A percentile compares a stretch with the other conserved stretches of the same genome.
phyloP scores from a whole-genome alignment of 2,797 vertebrate species.

The Muscicapa comitata region DNA sequence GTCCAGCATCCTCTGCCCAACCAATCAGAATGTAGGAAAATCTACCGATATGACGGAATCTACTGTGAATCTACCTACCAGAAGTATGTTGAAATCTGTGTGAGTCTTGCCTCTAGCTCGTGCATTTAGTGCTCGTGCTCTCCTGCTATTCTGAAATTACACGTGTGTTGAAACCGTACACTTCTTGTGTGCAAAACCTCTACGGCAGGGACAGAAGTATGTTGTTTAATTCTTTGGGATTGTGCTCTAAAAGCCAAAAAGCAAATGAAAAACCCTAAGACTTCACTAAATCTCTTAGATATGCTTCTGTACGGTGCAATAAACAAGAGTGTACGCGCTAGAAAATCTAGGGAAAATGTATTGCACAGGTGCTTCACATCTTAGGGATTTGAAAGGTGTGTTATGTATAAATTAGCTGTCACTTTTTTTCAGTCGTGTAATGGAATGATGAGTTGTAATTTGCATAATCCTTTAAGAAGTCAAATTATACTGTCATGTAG shows the following conservation, averaged over 20 bases:
- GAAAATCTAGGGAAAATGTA: slow-evolving; percentile 78
- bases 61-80: slow-evolving; percentile 86
- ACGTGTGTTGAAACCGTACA: slow-evolving; percentile 71
- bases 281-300: slow-evolving; percentile 69
- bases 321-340: slow-evolving; percentile 77
- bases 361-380: slow-evolving; percentile 86
- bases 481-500: slow-evolving; percentile 96
- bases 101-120: slow-evolving; percentile 82
- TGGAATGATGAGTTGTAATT: slow-evolving; percentile 92
- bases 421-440: slow-evolving; percentile 89
- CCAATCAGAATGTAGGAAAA: slow-evolving; percentile 86
- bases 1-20: slow-evolving; percentile 84
- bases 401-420: slow-evolving; percentile 95
- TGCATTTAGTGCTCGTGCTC: slow-evolving; percentile 81
- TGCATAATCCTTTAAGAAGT: slow-evolving; percentile 97
- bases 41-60: slow-evolving; percentile 85
- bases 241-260: slow-evolving; percentile 67
- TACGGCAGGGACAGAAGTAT: slow-evolving; percentile 54
- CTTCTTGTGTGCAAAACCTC: slow-evolving; percentile 69
- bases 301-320: slow-evolving; percentile 75
- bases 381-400: slow-evolving; percentile 90
- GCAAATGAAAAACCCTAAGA: slow-evolving; percentile 27
- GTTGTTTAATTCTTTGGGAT: slow-evolving; percentile 71
- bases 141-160: slow-evolving; percentile 74
- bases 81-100: slow-evolving; percentile 86